A percentile compares a stretch with the other conserved stretches of the same genome.
phyloP scores from a whole-genome alignment of 2,797 vertebrate genomes.

The Xyrichtys novacula region DNA sequence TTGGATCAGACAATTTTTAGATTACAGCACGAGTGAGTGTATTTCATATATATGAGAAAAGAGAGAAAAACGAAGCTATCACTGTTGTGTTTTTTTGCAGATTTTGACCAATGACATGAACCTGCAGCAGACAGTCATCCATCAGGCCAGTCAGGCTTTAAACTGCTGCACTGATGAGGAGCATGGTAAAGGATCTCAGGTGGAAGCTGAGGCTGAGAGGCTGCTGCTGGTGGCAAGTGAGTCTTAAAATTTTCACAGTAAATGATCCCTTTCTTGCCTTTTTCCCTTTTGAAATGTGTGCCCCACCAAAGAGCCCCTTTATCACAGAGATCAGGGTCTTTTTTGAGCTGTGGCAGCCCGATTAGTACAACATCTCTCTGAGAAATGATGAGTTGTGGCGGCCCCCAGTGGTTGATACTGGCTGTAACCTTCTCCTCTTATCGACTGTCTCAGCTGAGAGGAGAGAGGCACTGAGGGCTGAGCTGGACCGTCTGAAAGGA shows the following conservation, averaged over 20 bases:
- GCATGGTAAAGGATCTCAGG: constrained; percentile 95
- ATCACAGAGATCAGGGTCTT: neutral
- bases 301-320: too few species aligned
- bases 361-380: neutral
- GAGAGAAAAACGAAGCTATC: too few species aligned
- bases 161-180: constrained; percentile 98
- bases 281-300: too few species aligned
- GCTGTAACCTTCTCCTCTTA: neutral
- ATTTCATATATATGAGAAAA: too few species aligned
- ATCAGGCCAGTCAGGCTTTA: constrained; percentile 97
- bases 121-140: constrained; percentile 95
- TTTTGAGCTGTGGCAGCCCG: neutral
- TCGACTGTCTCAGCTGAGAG: constrained; percentile 87
- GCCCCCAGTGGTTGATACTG: neutral
- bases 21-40: neutral
- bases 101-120: constrained; percentile 93
- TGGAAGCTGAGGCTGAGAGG: constrained; percentile 96
- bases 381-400: neutral
- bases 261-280: too few species aligned
- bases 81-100: constrained; percentile 69
- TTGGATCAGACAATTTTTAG: neutral
- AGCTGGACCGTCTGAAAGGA: constrained; percentile 89
- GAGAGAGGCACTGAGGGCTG: constrained; percentile 88
- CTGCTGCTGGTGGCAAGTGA: constrained; percentile 94
- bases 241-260: constrained; percentile 49